Base-by-base conservation (phyloP, 1,140 invertebrate species). In the Leptopilina boulardi region DNA sequence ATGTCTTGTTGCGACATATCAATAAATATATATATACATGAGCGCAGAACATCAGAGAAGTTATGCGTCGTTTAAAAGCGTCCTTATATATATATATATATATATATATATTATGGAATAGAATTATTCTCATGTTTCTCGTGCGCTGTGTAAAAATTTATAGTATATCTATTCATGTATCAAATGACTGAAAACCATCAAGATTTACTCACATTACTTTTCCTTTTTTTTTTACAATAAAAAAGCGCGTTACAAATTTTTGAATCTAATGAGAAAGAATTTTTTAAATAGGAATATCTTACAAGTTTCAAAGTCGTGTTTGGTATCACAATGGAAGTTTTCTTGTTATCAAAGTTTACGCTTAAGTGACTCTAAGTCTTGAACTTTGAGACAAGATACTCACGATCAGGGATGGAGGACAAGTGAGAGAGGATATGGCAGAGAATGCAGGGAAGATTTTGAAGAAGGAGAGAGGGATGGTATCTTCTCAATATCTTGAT, bases 301-400 rank as follows among this genome's bases (percentile, higher is more conserved):
- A 3, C 56, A 13, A 3, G 21, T 30, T 30, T 66, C 15, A 30
- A 66, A 23, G 11, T 66, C 23, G 23, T 66, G 23, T 30, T n/a
- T 23, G 23, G 23, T 34, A 66, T 66, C 26, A 66, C 26, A 30
- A 66, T 34, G 23, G 11, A 66, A 66, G 59, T 66, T 66, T n/a
- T 66, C 59, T 66, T 66, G 59, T 66, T 66, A 66, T 66, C 59
- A 30, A 66, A 66, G 21, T 66, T 66, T 66, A 66, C 23, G 59
- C 13, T 66, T 30, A 66, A 66, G 59, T 66, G 26, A 66, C 59
- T 66, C 21, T 30, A 66, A 66, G 59, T 66, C 23, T 66, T 5
- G 23, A 66, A 66, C 21, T 66, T 66, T 66, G 59, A 66, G 59
- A 66, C 5, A 11, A 26, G 59, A 66, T 66, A 66, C 26, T 66